Evolutionary conservation across 2,797 vertebrate genomes (phyloP).

Genomic region (Arctocebus calabarensis): DNA sequence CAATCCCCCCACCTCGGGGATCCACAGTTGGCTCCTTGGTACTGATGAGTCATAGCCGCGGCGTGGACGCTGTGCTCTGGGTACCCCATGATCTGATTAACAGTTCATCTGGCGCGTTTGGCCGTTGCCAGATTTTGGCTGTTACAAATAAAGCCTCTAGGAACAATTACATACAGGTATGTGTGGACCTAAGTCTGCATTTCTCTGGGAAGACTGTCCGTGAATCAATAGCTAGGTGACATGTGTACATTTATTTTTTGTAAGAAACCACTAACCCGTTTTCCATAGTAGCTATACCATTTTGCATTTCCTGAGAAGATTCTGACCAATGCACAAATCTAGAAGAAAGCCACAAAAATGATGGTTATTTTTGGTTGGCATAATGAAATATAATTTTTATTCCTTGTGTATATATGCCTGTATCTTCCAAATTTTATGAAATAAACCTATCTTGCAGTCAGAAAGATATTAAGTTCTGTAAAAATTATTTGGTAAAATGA

Average conservation of each 20-base stretch:
- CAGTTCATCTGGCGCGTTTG: not conserved
- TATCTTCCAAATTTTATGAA: not conserved
- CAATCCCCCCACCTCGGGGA: fast-evolving
- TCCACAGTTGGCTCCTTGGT: not conserved
- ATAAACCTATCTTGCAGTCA: not conserved
- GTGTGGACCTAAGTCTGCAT: too few relatives aligned
- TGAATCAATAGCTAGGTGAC: not conserved
- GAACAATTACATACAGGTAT: not conserved
- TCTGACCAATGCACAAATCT: too few relatives aligned
- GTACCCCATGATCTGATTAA: not conserved
- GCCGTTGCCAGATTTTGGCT: too few relatives aligned
- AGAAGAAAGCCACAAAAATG: not conserved
- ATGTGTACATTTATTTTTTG: not conserved
- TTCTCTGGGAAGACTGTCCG: too few relatives aligned
- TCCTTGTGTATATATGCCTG: not conserved
- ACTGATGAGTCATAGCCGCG: fast-evolving
- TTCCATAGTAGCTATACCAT: fast-evolving
- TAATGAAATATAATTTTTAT: too few relatives aligned
- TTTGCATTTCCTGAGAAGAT: not conserved
- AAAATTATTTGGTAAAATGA: not conserved
- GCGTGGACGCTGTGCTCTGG: not conserved
- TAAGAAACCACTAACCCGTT: not conserved
- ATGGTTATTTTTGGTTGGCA: not conserved
- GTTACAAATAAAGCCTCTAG: not conserved
- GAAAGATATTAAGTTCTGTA: not conserved